Conservation (phyloP, 2,888 invertebrate species). For the Aspidiotus destructor region DNA sequence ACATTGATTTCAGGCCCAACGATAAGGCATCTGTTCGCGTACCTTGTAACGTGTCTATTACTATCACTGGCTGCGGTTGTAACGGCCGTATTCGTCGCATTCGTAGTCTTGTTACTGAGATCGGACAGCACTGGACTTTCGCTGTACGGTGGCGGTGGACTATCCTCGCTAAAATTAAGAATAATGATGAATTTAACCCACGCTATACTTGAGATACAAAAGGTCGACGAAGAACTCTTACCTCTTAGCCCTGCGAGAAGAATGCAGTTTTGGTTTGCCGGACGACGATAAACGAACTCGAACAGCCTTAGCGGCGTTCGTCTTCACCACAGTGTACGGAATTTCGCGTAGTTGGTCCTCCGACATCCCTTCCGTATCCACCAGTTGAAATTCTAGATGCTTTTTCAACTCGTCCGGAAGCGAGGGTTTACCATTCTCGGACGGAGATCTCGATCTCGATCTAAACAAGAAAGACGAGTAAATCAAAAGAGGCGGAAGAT, state of each 20-base stretch:
- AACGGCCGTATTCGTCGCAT: constrained; percentile 27
- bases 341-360: constrained; percentile 78
- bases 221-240: constrained; percentile 27
- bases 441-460: constrained; percentile 60
- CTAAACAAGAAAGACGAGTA: constrained; percentile 36
- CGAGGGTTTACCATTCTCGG: constrained; percentile 55
- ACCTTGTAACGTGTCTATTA: constrained; percentile 37
- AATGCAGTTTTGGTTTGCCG: constrained; percentile 35
- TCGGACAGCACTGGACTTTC: constrained; percentile 35
- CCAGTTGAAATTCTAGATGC: constrained; percentile 76
- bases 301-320: constrained; percentile 44
- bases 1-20: constrained; percentile 35
- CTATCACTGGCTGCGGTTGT: constrained; percentile 26
- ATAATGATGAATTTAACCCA: background rate
- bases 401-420: constrained; percentile 68
- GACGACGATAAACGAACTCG: constrained; percentile 38
- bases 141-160: constrained; percentile 46
- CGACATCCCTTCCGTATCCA: constrained; percentile 81
- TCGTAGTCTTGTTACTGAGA: constrained; percentile 30
- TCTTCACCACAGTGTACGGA: constrained; percentile 76
- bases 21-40: constrained; percentile 33
- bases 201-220: too few relatives aligned
- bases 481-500: background rate
- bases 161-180: constrained; percentile 38
- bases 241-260: constrained; percentile 38